These are phyloP conservation scores for Balearica regulorum DNA, from an alignment of 2,797 vertebrate species.

Conservation along the genomic window DNA sequence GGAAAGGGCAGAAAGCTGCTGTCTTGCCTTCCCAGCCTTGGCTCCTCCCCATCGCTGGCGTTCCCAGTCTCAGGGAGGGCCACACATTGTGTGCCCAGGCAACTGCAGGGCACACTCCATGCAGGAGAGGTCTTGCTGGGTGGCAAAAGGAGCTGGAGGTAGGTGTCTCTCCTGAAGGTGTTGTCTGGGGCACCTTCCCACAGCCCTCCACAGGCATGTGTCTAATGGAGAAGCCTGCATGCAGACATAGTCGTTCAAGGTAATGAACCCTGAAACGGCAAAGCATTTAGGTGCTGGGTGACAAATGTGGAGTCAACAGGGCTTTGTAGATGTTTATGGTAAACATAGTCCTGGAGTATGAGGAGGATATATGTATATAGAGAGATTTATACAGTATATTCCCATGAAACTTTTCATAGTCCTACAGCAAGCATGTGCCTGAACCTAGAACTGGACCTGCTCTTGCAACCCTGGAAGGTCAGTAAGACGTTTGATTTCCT, in stretches of 20 bases:
- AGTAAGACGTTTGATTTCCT: not conserved
- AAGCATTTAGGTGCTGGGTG: too few species aligned
- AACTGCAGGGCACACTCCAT: not conserved
- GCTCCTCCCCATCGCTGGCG: not conserved
- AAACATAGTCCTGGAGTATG: not conserved
- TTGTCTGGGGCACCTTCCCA: not conserved
- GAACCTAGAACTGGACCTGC: not conserved
- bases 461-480: not conserved
- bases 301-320: not conserved
- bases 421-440: not conserved
- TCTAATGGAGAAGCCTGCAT: not conserved
- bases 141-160: not conserved
- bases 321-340: not conserved
- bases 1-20: not conserved
- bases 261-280: too few species aligned
- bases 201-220: rapidly evolving
- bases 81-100: not conserved
- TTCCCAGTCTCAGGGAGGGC: not conserved
- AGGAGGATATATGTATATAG: not conserved
- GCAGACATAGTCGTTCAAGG: rapidly evolving
- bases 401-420: not conserved
- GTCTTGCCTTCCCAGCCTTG: not conserved
- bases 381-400: not conserved
- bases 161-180: not conserved
- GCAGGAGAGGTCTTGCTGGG: not conserved